These are phyloP conservation scores for Hafferia zeledoni DNA, from an alignment of 2,797 vertebrate genomes.

Conservation along the genomic window DNA sequence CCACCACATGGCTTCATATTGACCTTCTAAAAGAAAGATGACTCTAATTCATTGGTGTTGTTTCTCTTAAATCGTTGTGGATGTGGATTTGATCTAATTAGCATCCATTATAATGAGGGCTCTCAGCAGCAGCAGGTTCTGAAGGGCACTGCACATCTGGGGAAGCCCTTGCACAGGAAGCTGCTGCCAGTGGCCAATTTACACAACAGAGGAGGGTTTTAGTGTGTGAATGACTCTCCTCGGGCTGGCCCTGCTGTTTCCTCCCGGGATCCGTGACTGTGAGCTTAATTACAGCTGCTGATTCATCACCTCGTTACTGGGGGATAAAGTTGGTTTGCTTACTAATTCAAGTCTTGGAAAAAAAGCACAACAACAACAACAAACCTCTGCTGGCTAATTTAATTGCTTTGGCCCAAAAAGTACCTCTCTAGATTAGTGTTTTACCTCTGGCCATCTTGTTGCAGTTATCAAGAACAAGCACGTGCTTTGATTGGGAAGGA, in stretches of 20 bases:
- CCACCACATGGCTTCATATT: background rate
- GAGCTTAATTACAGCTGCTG: slow-evolving; percentile 61
- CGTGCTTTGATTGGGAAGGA: background rate
- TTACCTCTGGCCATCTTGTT: background rate
- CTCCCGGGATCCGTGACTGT: slow-evolving; percentile 50
- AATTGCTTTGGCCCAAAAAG: background rate
- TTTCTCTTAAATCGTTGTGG: slow-evolving; percentile 33
- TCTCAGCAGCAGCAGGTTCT: slow-evolving; percentile 31
- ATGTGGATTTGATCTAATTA: slow-evolving; percentile 63
- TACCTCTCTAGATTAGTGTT: background rate
- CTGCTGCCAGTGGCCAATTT: slow-evolving; percentile 47
- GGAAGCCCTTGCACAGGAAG: slow-evolving; percentile 62
- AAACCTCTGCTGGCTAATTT: background rate
- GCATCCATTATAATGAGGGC: slow-evolving; percentile 32
- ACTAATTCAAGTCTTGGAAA: slow-evolving; percentile 34
- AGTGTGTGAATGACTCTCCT: slow-evolving; percentile 48
- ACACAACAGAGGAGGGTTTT: slow-evolving; percentile 53
- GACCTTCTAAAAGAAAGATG: background rate
- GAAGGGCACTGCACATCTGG: slow-evolving; percentile 48
- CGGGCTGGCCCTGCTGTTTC: slow-evolving; percentile 33
- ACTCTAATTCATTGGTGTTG: background rate
- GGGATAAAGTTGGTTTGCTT: slow-evolving; percentile 51
- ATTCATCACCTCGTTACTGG: slow-evolving; percentile 54
- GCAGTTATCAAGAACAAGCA: background rate
- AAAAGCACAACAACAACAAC: background rate